Evolutionary conservation across 1,140 invertebrate species (phyloP), one percentile per base, ranked within the genome.

Genomic region (Potamilus streckersoni): DNA sequence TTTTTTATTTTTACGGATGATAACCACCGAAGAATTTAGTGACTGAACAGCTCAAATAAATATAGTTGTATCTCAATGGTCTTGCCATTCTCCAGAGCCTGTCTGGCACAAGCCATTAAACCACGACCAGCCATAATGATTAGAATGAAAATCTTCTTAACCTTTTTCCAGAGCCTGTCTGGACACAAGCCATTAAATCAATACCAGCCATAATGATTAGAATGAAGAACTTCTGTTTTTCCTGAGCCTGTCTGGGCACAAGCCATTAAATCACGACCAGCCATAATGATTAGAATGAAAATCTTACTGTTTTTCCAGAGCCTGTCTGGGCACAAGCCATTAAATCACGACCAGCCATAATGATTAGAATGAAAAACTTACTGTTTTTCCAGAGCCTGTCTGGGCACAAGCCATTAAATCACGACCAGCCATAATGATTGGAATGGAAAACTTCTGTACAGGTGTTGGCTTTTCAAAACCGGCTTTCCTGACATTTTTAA

Each of bases 331-430:
- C 23, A 23, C 23, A 23, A 23, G 23, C 23, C 23, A 23, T 23
- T 23, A 23, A 23, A 23, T 23, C 23, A 23, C 23, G 2, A 23
- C 23, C 23, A 23, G 23, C 23, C 23, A 23, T 23, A 23, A 23
- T 23, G 23, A 23, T 23, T 23, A 23, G 23, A 23, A 23, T 23
- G 23, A 23, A 23, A 23, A 23, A 23, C 23, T 23, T 23, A 93
- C 92, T 17, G 96, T 98, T 92, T 99, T 99, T 58, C 98, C 98
- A 0, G 96, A 98, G 0, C 98, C 98, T 60, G 98, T 99, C 90
- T 99, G 97, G 0, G 98, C 97, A 89, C 97, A 99, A 0, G 94
- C 97, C 97, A 99, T 99, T 14, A 99, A 82, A 91, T 99, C 97
- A 65, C 96, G 89, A 11, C 94, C 93, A 0, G 75, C 90, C 85